Percentiles rank a stretch among this genome's conserved stretches.
Evolutionary conservation across 2,113 vertebrate genomes (phyloP).

Genomic region (Procavia capensis): DNA sequence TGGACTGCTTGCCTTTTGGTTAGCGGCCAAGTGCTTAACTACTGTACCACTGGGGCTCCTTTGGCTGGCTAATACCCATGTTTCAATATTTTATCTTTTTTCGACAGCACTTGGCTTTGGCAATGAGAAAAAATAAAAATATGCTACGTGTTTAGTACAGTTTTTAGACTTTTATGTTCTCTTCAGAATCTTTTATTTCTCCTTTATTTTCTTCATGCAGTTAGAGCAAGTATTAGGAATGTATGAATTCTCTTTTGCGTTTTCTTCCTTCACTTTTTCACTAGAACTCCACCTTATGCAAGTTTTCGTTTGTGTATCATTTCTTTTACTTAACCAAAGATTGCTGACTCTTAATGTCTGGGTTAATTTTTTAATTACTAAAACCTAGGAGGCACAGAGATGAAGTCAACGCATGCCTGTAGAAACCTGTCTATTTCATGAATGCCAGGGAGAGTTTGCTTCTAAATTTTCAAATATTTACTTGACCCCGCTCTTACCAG

Average conservation of each 20-base stretch:
- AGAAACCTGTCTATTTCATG: not conserved
- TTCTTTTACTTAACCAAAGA: not conserved
- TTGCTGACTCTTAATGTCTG: not conserved
- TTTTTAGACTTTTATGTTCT: not conserved
- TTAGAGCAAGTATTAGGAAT: not conserved
- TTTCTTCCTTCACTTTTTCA: not conserved
- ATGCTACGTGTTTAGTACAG: not conserved
- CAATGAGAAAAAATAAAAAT: not conserved
- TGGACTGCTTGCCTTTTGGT: no score
- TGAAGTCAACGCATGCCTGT: not conserved
- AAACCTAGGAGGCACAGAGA: not conserved
- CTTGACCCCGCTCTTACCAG: not conserved
- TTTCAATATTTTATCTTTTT: not conserved
- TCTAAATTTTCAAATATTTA: not conserved
- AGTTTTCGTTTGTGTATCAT: not conserved
- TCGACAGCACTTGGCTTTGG: no score
- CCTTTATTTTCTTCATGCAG: not conserved
- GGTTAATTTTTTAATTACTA: not conserved
- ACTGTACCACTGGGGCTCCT: no score
- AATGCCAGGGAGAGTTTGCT: not conserved
- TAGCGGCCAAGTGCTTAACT: no score
- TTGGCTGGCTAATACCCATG: no score
- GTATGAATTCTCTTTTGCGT: not conserved
- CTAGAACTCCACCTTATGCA: not conserved
- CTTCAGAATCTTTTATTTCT: not conserved